Evolutionary conservation across 2,797 vertebrate species (phyloP).

Genomic region (Nannoperca australis): DNA sequence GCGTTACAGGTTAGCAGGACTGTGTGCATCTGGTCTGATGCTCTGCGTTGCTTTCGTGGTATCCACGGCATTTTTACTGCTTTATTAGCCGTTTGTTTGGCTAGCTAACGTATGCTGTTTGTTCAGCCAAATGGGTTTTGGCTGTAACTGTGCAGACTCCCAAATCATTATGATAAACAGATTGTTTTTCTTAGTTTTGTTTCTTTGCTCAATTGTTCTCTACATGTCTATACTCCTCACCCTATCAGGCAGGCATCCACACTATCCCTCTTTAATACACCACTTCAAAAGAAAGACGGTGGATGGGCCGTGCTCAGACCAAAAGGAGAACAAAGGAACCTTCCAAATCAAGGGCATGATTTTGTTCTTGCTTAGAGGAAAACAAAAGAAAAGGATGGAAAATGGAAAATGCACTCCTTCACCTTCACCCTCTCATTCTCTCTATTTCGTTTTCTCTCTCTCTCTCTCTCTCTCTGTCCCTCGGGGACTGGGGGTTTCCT

Average conservation of each 20-base stretch:
- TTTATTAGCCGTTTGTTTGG: slow-evolving; percentile 72
- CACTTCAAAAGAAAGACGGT: slow-evolving; percentile 77
- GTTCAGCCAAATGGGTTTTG: slow-evolving; percentile 67
- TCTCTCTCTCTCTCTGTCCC: slow-evolving; percentile 36
- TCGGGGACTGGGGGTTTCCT: slow-evolving; percentile 75
- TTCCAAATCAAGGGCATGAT: slow-evolving; percentile 49
- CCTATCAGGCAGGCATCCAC: slow-evolving; percentile 66
- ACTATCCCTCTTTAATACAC: slow-evolving; percentile 69
- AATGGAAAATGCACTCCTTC: slow-evolving; percentile 56
- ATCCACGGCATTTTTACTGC: slow-evolving; percentile 75
- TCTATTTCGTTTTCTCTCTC: slow-evolving; percentile 50
- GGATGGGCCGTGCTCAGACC: slow-evolving; percentile 64
- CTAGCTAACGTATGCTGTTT: slow-evolving; percentile 44
- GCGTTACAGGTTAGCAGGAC: slow-evolving; percentile 56
- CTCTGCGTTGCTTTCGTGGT: slow-evolving; percentile 46
- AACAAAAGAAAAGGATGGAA: slow-evolving; percentile 49
- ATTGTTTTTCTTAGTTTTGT: slow-evolving; percentile 54
- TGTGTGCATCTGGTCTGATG: slow-evolving; percentile 60
- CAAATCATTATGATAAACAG: slow-evolving; percentile 68
- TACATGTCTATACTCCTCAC: slow-evolving; percentile 64
- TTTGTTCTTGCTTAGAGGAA: slow-evolving; percentile 56
- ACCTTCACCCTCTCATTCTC: slow-evolving; percentile 42
- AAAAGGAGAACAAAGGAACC: slow-evolving; percentile 67
- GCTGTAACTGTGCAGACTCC: slow-evolving; percentile 58
- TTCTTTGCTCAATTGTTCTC: slow-evolving; percentile 70